Evolutionary conservation across 35 echinoderm and acorn worm species (phyloP).

Genomic region (Lytechinus variegatus): DNA sequence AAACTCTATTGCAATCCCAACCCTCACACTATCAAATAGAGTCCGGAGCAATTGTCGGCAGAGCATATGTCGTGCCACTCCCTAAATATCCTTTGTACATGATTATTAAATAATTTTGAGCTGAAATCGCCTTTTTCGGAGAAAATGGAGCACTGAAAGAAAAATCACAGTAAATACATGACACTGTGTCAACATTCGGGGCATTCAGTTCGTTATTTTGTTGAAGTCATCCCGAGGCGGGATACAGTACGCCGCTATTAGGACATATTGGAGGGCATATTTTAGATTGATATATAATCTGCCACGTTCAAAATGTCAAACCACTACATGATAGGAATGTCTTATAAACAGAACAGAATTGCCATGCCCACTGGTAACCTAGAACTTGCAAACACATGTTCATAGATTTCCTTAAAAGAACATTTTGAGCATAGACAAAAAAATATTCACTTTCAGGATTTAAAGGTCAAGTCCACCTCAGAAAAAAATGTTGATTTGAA

Average conservation of each 20-base stretch:
- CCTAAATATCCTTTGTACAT: too few relatives aligned
- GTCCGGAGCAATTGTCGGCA: too few relatives aligned
- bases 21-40: too few relatives aligned
- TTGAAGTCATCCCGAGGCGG: not conserved
- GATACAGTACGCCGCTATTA: not conserved
- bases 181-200: not conserved
- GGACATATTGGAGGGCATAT: not conserved
- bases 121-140: not conserved
- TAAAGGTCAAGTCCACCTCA: too few relatives aligned
- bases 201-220: not conserved
- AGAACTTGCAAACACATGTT: not conserved
- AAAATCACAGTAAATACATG: not conserved
- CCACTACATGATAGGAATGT: not conserved
- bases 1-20: too few relatives aligned
- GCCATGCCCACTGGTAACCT: not conserved
- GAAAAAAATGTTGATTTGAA: too few relatives aligned
- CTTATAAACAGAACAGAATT: not conserved
- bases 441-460: too few relatives aligned
- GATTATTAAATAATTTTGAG: not conserved
- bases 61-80: too few relatives aligned
- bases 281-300: conserved; percentile 15
- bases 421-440: too few relatives aligned
- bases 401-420: not conserved
- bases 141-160: not conserved
- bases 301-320: conserved; percentile 1